Percentiles rank a stretch among this genome's conserved stretches.
Conservation (phyloP, 2,888 invertebrate species). For the Lithosia quadra region DNA sequence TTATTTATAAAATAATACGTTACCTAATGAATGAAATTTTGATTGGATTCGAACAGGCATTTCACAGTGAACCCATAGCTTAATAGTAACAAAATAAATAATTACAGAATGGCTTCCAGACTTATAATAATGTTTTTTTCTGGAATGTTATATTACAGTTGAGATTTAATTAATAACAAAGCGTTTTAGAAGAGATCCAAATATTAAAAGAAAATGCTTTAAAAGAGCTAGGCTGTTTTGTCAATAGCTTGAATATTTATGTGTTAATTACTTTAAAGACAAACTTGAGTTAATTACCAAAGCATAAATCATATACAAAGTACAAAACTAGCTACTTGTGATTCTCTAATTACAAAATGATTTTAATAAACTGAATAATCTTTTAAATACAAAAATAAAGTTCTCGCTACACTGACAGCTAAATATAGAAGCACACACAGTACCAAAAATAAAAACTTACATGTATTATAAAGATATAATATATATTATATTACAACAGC, state of each 20-base stretch:
- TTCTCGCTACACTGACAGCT: conserved; percentile 34
- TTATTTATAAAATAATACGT: no score
- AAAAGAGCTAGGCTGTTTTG: conserved; percentile 29
- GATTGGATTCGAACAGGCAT: no score
- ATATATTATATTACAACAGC: conserved; percentile 68
- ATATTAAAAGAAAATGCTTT: conserved; percentile 39
- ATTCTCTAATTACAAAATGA: neutral
- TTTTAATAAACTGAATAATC: conserved; percentile 18
- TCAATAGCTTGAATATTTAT: conserved; percentile 6
- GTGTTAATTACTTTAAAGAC: neutral
- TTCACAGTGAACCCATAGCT: conserved; percentile 46
- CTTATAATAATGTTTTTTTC: conserved; percentile 73
- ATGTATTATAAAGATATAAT: conserved; percentile 58
- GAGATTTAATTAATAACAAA: conserved; percentile 72
- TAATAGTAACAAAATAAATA: conserved; percentile 44
- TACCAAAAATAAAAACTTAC: conserved; percentile 55
- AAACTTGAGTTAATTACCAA: neutral
- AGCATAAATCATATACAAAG: neutral
- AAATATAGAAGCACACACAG: conserved; percentile 55
- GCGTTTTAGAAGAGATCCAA: conserved; percentile 76
- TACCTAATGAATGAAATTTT: no score
- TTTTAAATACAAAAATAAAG: conserved; percentile 36
- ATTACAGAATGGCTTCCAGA: conserved; percentile 55
- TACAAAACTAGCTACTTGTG: conserved; percentile 6
- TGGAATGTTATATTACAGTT: conserved; percentile 83